phyloP scores from a whole-genome alignment of 2,797 vertebrate genomes.

The Gorsachius magnificus region DNA sequence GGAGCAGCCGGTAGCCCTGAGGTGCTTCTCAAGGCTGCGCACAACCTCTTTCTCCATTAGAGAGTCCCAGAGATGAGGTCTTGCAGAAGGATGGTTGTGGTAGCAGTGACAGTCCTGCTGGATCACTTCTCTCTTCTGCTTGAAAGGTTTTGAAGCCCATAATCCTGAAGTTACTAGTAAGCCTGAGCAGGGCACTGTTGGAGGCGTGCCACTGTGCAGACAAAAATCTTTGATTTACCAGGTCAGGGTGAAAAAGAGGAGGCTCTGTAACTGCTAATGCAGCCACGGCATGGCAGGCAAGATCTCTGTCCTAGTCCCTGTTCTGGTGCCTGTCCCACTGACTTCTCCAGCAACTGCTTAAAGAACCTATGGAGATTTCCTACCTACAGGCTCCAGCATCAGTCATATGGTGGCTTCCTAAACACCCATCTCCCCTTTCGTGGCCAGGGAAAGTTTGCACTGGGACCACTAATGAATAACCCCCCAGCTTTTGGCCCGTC shows the following conservation, averaged over 20 bases:
- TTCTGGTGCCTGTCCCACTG: background rate
- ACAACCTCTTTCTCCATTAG: background rate
- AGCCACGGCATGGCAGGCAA: background rate
- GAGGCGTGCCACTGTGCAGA: background rate
- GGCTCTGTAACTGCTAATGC: background rate
- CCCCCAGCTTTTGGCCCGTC: background rate
- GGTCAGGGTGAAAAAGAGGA: background rate
- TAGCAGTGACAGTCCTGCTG: background rate
- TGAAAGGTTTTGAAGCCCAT: background rate
- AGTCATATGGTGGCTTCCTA: background rate
- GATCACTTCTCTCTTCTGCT: background rate
- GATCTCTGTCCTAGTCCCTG: background rate
- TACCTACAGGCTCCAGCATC: background rate
- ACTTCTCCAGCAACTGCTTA: background rate
- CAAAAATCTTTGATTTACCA: background rate
- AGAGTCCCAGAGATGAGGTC: background rate
- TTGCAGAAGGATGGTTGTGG: background rate
- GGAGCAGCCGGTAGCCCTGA: rapidly evolving
- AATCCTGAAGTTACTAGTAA: background rate
- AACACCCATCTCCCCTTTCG: background rate
- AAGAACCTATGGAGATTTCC: background rate
- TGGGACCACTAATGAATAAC: background rate
- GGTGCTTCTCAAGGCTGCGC: background rate
- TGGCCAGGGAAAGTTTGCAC: background rate
- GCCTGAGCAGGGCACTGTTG: background rate